Evolutionary conservation across 1,140 invertebrate genomes (phyloP), one percentile per base, ranked within the genome.

Genomic region (Triops cancriformis): DNA sequence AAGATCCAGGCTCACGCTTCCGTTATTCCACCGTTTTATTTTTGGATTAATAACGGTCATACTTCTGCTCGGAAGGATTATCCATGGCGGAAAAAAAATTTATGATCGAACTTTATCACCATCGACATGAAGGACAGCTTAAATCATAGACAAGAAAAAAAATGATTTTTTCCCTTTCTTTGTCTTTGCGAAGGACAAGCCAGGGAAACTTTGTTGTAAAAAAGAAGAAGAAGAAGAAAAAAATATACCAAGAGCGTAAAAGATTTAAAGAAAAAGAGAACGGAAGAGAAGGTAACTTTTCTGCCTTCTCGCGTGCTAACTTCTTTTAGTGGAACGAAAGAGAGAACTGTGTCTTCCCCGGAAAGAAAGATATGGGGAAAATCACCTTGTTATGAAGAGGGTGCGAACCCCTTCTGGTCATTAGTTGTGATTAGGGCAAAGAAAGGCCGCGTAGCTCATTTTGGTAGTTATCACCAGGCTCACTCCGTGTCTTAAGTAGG

Each of bases 361-460:
- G 51, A 14, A 14, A 64, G 23, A 23, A 2, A 64, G 14, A 64
- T 9, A 18, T n/a, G 45, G 45, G 23, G 51, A 64, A 64, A 64
- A 64, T 37, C 51, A 64, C 51, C 51, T 64, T 64, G 51, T 64
- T 64, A 64, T 64, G 51, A 14, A 37, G 31, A 37, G 51, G 14
- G 51, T 23, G 51, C 10, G 51, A 64, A 64, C 51, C 51, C 51
- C 51, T 64, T 64, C 51, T 64, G 51, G 51, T 64, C 51, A 64
- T 64, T 64, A 64, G 51, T 64, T 64, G 51, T 64, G 51, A 64
- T 64, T 64, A 64, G 51, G 51, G 51, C 51, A 18, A 5, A 7
- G 31, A 37, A 64, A 64, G 51, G 51, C 14, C 51, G 14, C 18
- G 51, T 64, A 64, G 51, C 51, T 64, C 51, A 64, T 64, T 64